Conservation (phyloP, 1,140 invertebrate species). For the Hormaphis cornu region DNA sequence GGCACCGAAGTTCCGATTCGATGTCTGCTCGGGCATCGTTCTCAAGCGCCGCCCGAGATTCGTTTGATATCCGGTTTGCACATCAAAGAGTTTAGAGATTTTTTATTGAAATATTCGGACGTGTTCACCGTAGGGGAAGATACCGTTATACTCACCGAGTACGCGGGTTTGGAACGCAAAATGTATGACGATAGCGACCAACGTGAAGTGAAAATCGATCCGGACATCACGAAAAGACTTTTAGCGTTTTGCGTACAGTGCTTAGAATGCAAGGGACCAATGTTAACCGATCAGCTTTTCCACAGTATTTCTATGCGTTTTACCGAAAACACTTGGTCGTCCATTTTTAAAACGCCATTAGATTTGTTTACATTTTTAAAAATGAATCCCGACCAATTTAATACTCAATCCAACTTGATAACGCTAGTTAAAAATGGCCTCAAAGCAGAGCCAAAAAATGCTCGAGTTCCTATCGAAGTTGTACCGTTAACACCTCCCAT, state of each 20-base stretch:
- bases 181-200: constrained; percentile 53
- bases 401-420: constrained; percentile 80
- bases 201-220: constrained; percentile 64
- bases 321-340: constrained; percentile 64
- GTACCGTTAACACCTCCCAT: constrained; percentile 29
- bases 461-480: constrained; percentile 12
- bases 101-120: constrained; percentile 73
- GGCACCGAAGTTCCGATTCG: constrained; percentile 87
- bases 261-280: constrained; percentile 66
- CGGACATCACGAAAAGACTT: constrained; percentile 62
- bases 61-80: constrained; percentile 89
- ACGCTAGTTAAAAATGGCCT: constrained; percentile 47
- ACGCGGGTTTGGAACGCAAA: constrained; percentile 48
- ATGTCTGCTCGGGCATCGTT: constrained; percentile 82
- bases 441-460: constrained; percentile 15
- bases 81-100: constrained; percentile 87
- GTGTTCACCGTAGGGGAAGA: constrained; percentile 83
- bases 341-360: constrained; percentile 74
- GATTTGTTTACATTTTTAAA: constrained; percentile 80
- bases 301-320: constrained; percentile 67
- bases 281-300: constrained; percentile 76
- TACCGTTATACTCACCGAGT: constrained; percentile 62
- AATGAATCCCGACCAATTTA: constrained; percentile 80
- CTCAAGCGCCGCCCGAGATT: constrained; percentile 88
- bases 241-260: constrained; percentile 68